Percentiles rank a stretch among this genome's conserved stretches.
Evolutionary conservation across 2,888 invertebrate species (phyloP).

Genomic region (Lasius platythorax): DNA sequence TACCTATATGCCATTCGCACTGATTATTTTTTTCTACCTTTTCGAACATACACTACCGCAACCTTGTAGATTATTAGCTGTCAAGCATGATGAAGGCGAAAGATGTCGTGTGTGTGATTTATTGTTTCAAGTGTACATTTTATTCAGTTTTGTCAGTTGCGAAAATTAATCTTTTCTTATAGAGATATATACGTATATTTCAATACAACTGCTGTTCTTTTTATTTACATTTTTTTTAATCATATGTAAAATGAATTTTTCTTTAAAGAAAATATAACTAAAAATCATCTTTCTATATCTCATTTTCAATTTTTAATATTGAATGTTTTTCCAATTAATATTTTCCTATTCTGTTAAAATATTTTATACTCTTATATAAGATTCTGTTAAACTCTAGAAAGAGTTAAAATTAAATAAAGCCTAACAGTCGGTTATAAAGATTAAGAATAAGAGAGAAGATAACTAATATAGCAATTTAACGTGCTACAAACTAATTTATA

Average conservation of each 20-base stretch:
- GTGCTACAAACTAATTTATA: not conserved
- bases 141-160: not conserved
- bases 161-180: constrained; percentile 8
- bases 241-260: not conserved
- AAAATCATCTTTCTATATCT: not conserved
- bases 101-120: constrained; percentile 8
- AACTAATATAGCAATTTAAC: constrained; percentile 18
- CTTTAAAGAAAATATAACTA: not conserved
- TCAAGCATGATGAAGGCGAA: constrained; percentile 11
- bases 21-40: constrained; percentile 22
- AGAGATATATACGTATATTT: not conserved
- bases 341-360: no score
- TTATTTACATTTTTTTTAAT: not conserved
- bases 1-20: not conserved
- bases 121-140: not conserved
- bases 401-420: not conserved
- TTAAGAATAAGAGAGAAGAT: not conserved
- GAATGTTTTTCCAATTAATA: not conserved
- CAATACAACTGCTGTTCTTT: not conserved
- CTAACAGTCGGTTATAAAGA: not conserved
- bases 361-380: not conserved
- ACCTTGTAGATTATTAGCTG: constrained; percentile 40
- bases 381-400: not conserved
- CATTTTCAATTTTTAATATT: constrained; percentile 1
- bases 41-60: not conserved